Conservation (phyloP, 2,888 invertebrate genomes). For the Thumatha senex region DNA sequence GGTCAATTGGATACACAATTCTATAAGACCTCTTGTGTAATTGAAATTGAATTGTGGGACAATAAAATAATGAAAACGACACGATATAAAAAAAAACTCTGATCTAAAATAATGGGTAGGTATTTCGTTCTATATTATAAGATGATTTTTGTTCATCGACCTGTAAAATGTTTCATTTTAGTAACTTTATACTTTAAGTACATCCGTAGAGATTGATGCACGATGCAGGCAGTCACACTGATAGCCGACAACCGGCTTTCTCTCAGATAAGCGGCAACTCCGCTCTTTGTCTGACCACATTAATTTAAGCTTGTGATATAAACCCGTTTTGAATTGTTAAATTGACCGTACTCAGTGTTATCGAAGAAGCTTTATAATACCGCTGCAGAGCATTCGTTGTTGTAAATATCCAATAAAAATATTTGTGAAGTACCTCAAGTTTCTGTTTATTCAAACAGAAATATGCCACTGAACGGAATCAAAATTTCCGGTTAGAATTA, state of each 20-base stretch:
- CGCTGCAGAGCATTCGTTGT: conserved; percentile 10
- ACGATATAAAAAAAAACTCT: neutral
- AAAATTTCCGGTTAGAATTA: conserved; percentile 56
- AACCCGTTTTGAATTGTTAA: conserved; percentile 62
- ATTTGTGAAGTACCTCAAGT: conserved; percentile 39
- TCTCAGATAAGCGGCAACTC: conserved; percentile 66
- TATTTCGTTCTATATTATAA: neutral
- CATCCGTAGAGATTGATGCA: conserved; percentile 40
- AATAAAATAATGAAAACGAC: neutral
- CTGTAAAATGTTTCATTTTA: conserved; percentile 24
- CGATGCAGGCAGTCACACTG: conserved; percentile 36
- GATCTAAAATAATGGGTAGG: neutral
- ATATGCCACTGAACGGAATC: conserved; percentile 45
- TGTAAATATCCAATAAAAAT: conserved; percentile 27
- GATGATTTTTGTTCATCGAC: conserved; percentile 6
- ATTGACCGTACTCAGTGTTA: conserved; percentile 67
- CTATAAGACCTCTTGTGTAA: conserved; percentile 8
- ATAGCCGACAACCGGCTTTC: conserved; percentile 60
- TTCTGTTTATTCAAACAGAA: conserved; percentile 54
- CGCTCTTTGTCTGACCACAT: conserved; percentile 72
- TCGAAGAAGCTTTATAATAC: conserved; percentile 37
- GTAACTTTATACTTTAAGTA: conserved; percentile 30
- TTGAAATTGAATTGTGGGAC: conserved; percentile 16
- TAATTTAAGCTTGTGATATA: conserved; percentile 69
- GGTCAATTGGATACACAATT: conserved; percentile 19